Conservation (phyloP, 2,113 vertebrate genomes). For the Poicephalus gulielmi region DNA sequence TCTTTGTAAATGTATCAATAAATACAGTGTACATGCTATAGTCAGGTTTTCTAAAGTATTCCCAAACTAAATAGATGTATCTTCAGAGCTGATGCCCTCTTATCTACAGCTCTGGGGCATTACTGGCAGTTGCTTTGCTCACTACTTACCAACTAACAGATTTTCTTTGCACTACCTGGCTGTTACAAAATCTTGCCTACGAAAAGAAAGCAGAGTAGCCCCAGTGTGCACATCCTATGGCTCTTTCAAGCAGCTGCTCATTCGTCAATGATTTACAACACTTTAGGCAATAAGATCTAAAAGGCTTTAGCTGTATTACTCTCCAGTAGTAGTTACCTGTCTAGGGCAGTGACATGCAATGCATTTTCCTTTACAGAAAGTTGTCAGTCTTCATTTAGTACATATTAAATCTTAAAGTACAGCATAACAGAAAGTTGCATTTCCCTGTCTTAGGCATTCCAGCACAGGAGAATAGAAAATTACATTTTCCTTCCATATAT, state of each 20-base stretch:
- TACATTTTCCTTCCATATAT: constrained; percentile 70
- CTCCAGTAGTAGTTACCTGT: background rate
- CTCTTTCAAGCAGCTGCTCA: background rate
- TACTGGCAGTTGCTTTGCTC: background rate
- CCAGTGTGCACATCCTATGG: background rate
- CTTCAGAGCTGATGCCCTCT: constrained; percentile 12
- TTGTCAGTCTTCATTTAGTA: constrained; percentile 6
- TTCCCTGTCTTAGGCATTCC: constrained; percentile 2
- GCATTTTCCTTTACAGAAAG: background rate
- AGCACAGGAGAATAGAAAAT: constrained; percentile 23
- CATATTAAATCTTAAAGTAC: constrained; percentile 17
- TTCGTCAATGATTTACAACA: background rate
- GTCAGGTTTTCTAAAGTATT: constrained; percentile 62
- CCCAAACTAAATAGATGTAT: constrained; percentile 5
- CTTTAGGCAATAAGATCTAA: background rate
- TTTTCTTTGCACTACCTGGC: constrained; percentile 60
- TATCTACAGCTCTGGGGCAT: background rate
- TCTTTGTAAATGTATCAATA: constrained; percentile 67
- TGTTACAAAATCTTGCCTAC: background rate
- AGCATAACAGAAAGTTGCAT: background rate
- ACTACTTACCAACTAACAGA: background rate
- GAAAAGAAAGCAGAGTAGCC: background rate
- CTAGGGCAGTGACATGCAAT: background rate
- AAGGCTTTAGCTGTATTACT: background rate
- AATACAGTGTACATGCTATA: constrained; percentile 55